phyloP scores from a whole-genome alignment of 2,113 vertebrate genomes.

The Rissa tridactyla region DNA sequence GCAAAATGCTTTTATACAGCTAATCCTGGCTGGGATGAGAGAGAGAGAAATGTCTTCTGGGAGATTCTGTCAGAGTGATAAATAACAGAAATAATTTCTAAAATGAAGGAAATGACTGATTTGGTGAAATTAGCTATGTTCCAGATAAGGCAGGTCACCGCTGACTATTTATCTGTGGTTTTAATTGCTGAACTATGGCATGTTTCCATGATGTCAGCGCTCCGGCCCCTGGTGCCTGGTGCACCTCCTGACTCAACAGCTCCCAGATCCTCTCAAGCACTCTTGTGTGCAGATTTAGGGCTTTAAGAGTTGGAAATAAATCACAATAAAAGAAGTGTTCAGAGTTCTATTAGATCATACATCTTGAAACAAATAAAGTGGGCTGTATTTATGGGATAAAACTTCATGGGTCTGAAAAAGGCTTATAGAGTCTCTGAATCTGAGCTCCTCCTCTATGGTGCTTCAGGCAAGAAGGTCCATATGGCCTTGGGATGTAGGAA shows the following conservation, averaged over 20 bases:
- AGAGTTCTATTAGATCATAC: neutral
- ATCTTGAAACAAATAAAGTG: neutral
- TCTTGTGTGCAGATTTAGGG: slow-evolving; percentile 3
- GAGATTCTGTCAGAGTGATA: neutral
- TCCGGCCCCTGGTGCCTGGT: neutral
- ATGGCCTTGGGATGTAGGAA: neutral
- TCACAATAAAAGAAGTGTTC: neutral
- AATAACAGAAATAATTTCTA: neutral
- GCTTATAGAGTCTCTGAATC: neutral
- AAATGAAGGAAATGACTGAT: neutral
- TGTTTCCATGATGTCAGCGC: neutral
- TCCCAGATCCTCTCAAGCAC: neutral
- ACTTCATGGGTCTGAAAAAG: neutral
- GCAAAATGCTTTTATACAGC: neutral
- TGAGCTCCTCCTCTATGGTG: neutral
- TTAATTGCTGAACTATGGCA: slow-evolving; percentile 6
- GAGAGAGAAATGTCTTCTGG: neutral
- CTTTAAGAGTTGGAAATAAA: neutral
- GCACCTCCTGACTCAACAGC: neutral
- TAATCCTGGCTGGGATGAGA: neutral
- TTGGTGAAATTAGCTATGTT: neutral
- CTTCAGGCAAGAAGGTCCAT: neutral
- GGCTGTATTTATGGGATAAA: neutral
- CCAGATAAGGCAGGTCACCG: neutral
- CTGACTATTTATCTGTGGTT: neutral